These are phyloP conservation scores for Pseudochaenichthys georgianus DNA, from an alignment of 2,797 vertebrate genomes.

Conservation along the genomic window DNA sequence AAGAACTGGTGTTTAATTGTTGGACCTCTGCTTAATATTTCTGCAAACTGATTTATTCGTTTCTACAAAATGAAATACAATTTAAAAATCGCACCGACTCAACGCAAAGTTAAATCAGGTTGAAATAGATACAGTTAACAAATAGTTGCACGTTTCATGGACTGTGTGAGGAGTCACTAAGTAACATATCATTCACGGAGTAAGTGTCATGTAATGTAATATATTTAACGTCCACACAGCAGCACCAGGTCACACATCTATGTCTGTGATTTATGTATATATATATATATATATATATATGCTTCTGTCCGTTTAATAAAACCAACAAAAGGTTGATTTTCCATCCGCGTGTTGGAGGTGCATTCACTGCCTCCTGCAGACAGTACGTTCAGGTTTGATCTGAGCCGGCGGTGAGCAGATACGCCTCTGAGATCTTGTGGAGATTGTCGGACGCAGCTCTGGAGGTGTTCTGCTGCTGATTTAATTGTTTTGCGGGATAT, in stretches of 20 bases:
- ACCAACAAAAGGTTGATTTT: background rate
- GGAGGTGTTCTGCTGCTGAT: conserved; percentile 43
- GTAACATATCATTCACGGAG: background rate
- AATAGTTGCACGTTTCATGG: background rate
- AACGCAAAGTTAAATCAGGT: too few species aligned
- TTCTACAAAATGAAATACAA: too few species aligned
- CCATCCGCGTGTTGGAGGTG: background rate
- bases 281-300: too few species aligned
- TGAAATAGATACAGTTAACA: background rate
- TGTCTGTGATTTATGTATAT: too few species aligned
- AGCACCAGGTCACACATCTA: background rate
- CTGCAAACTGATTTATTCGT: too few species aligned
- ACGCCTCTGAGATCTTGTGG: background rate
- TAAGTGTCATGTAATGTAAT: background rate
- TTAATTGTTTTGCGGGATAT: background rate
- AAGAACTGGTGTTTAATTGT: too few species aligned
- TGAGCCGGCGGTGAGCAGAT: conserved; percentile 5
- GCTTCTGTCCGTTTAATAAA: background rate
- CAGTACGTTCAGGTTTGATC: conserved; percentile 4
- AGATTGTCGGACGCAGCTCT: conserved; percentile 19
- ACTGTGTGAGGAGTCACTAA: background rate
- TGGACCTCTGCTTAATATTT: too few species aligned
- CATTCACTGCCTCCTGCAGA: conserved; percentile 7
- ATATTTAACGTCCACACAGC: background rate
- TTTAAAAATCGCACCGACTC: too few species aligned